Base-by-base conservation (phyloP, 2,888 invertebrate genomes). In the Brachyptera risi region DNA sequence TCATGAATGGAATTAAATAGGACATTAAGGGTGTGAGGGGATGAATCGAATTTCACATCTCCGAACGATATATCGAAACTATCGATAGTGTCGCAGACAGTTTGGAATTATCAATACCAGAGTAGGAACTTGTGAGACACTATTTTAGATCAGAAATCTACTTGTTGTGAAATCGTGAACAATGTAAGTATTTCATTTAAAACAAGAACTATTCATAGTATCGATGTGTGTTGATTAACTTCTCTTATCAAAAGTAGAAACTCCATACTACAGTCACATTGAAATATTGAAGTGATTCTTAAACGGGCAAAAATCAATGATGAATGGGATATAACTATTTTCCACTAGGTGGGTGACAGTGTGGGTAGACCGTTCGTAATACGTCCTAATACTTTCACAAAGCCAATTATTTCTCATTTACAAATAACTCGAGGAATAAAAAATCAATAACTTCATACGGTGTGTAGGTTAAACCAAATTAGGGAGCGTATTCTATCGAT, bases 71-170 rank as follows among this genome's bases (percentile, higher is more conserved):
- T n/a, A 3, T 11, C 23, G 47, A 9, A 47, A n/a, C n/a, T n/a
- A n/a, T n/a, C n/a, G n/a, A n/a, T n/a, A 35, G 56, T 61, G 31
- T 56, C 37, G 56, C 56, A 57, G 60, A 57, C 56, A 23, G 21
- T 31, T 57, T 56, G 35, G 57, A 61, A 47, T 61, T 61, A 42
- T 56, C 60, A 61, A 61, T 56, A 61, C 56, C 47, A 47, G 47
- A 24, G 47, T 47, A 11, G 47, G n/a, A 21, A 24, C 3, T 24
- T 47, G 21, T 47, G n/a, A n/a, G 11, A 24, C 47, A 24, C 47
- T 21, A 47, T 47, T 31, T 47, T 24, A 24, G 2, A 7, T 47
- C 47, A 24, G 31, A 47, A 19, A 47, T 23, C 21, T 47, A 47
- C 24, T 13, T 47, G 47, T 21, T 21, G 47, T 47, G n/a, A 47